phyloP scores from a whole-genome alignment of 1,140 invertebrate species.

The Penaeus indicus region DNA sequence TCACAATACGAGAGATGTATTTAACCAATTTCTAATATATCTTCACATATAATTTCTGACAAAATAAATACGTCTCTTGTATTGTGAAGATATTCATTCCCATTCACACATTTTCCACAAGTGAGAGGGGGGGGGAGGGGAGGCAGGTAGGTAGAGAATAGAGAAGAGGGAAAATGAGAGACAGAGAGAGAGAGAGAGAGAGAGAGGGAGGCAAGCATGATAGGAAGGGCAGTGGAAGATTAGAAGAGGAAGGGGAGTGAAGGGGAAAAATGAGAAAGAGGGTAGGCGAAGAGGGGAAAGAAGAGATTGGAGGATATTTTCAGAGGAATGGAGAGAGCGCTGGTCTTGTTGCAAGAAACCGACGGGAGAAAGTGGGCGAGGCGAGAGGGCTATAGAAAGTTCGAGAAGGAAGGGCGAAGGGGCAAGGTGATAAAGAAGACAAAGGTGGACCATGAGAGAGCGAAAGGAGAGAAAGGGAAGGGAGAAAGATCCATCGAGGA shows the following conservation, averaged over 20 bases:
- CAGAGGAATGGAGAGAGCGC: background rate
- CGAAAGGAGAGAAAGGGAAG: too few relatives aligned
- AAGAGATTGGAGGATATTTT: background rate
- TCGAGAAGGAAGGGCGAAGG: too few relatives aligned
- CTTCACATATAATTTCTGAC: too few relatives aligned
- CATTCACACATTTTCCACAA: too few relatives aligned
- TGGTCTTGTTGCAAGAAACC: background rate
- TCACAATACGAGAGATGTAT: too few relatives aligned
- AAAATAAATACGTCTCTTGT: too few relatives aligned
- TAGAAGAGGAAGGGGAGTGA: slow-evolving; percentile 1
- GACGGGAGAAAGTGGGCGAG: background rate
- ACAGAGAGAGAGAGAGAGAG: background rate
- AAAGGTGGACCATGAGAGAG: too few relatives aligned
- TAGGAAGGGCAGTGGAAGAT: slow-evolving; percentile 3
- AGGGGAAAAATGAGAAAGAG: background rate
- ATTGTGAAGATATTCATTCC: too few relatives aligned
- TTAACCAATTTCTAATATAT: too few relatives aligned
- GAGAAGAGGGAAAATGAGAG: background rate
- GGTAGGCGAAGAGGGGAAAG: background rate
- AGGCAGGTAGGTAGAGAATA: background rate
- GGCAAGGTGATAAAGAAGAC: too few relatives aligned
- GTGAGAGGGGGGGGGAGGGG: background rate
- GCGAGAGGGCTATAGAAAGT: background rate
- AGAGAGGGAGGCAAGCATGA: background rate
- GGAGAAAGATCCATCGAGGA: too few relatives aligned